Conservation (phyloP, 2,888 invertebrate genomes). For the Piscicola geometra region DNA sequence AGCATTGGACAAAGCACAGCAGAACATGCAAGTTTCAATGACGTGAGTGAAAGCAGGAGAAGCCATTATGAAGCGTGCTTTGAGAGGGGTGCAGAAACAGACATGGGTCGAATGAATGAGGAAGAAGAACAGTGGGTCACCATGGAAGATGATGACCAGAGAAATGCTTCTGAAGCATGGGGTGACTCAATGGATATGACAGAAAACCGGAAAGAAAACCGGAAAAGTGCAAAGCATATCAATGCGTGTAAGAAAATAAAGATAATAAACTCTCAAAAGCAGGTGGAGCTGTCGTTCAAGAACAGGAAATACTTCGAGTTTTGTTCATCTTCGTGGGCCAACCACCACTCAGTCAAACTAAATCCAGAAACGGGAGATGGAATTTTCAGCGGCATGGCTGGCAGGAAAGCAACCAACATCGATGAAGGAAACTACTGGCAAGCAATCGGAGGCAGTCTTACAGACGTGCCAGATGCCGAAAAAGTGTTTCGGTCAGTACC, state of each 20-base stretch:
- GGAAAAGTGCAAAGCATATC: neutral
- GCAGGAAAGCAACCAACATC: neutral
- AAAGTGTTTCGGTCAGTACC: no score
- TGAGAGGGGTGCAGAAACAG: neutral
- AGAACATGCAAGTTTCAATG: neutral
- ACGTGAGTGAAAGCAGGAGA: neutral
- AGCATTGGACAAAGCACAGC: neutral
- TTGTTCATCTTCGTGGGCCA: constrained; percentile 31
- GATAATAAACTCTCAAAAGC: constrained; percentile 12
- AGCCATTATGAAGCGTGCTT: no score
- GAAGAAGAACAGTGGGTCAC: constrained; percentile 5
- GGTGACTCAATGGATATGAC: no score
- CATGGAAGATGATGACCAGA: neutral
- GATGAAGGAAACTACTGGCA: neutral
- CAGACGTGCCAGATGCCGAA: no score
- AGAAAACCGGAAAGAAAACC: neutral
- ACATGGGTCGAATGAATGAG: neutral
- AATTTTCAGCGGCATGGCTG: neutral
- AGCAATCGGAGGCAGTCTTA: neutral
- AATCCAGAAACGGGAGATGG: neutral
- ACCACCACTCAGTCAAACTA: constrained; percentile 9
- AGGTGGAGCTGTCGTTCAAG: constrained; percentile 31
- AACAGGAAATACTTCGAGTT: constrained; percentile 33
- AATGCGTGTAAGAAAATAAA: constrained; percentile 27
- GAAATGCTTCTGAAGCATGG: neutral